Evolutionary conservation across 2,113 vertebrate species (phyloP).

Genomic region (Psilopogon haemacephalus): DNA sequence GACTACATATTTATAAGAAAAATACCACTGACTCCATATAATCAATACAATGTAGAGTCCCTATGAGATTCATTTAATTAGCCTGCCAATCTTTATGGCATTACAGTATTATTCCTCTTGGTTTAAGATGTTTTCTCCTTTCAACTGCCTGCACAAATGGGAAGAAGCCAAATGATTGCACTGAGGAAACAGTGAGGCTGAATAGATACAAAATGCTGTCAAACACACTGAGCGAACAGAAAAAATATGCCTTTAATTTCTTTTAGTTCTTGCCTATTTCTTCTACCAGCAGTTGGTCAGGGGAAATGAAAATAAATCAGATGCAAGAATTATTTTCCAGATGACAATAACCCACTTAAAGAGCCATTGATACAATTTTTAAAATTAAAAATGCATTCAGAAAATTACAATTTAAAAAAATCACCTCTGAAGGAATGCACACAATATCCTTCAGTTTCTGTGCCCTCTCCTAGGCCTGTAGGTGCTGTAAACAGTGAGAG

Average conservation of each 20-base stretch:
- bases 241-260: constrained; percentile 57
- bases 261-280: constrained; percentile 23
- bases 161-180: constrained; percentile 34
- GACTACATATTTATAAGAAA: constrained; percentile 1
- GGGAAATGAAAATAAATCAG: neutral
- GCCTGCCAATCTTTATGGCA: neutral
- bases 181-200: constrained; percentile 20
- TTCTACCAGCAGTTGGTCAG: constrained; percentile 1
- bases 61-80: neutral
- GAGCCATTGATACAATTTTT: neutral
- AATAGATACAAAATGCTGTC: constrained; percentile 36
- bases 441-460: neutral
- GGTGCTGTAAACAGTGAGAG: neutral
- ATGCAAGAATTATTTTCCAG: neutral
- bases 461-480: neutral
- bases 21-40: neutral
- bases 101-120: constrained; percentile 5
- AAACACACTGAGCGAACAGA: neutral
- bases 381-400: neutral
- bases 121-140: constrained; percentile 34
- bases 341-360: neutral
- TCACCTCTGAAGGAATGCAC: neutral
- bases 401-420: neutral
- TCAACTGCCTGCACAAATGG: constrained; percentile 14
- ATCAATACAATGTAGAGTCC: constrained; percentile 1